Base-by-base conservation (phyloP, 1,140 invertebrate genomes). In the Pseudomyrmex gracilis region DNA sequence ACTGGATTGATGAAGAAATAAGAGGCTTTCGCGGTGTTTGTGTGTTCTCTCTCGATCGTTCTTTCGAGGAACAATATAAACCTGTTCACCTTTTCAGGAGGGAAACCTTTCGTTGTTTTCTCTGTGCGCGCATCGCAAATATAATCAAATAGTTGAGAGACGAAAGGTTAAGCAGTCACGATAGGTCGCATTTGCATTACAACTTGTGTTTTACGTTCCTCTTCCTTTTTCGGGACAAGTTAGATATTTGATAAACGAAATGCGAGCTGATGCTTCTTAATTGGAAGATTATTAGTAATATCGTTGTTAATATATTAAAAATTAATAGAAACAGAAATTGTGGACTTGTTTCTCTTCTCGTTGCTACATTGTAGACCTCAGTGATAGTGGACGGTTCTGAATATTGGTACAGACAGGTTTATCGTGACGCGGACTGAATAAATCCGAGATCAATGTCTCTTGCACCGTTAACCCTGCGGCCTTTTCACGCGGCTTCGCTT, bases 71-170 rank as follows among this genome's bases (percentile, higher is more conserved):
- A 64, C 51, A 63, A 74, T 63, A 51, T 20, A 3, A 83, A 47
- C 15, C 55, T 68, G 84, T 78, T 89, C 82, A 88, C 88, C 86
- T 86, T 89, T 89, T 49, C 68, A 76, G 45, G 34, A 64, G 61
- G 43, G 71, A 86, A 88, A 88, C 64, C 82, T 86, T 73, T 86
- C 76, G 66, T 67, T 49, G 55, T 53, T 43, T 47, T 47, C 13
- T 3, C 45, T 34, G 24, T 15, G 63, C 57, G 58, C 57, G 55
- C 45, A 9, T 53, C 15, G 57, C 55, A 78, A 13, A 58, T 45
- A 51, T 12, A 63, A 63, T 57, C 51, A 82, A 80, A 57, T 84
- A 82, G 71, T 71, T 61, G 64, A 64, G 22, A 47, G 49, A 20
- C 58, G 10, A 34, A 17, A 34, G 12, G 68, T 15, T 57, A 70